Conservation (phyloP, 2,888 invertebrate genomes). For the Drosophila macrothrix region DNA sequence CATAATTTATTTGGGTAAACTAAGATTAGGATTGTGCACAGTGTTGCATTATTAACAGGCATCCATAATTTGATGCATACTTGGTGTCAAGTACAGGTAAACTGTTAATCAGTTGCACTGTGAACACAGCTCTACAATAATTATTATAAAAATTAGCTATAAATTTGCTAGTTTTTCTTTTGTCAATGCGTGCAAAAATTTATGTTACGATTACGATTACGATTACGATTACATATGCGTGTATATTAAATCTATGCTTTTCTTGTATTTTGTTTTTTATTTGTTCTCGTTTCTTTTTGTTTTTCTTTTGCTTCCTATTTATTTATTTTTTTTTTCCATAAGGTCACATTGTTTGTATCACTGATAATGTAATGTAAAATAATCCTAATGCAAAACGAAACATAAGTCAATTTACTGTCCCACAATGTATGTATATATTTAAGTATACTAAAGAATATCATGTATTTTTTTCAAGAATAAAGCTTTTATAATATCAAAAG, state of each 20-base stretch:
- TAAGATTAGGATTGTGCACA: conserved; percentile 39
- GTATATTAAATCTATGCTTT: conserved; percentile 44
- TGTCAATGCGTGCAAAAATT: conserved; percentile 75
- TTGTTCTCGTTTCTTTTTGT: conserved; percentile 24
- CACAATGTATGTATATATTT: conserved; percentile 19
- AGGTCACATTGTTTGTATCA: conserved; percentile 85
- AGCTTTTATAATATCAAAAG: conserved; percentile 55
- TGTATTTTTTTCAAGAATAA: conserved; percentile 56
- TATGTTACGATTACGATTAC: conserved; percentile 37
- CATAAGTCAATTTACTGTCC: conserved; percentile 30
- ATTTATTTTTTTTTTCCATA: conserved; percentile 74
- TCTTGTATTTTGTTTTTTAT: conserved; percentile 28
- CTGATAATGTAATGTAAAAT: conserved; percentile 79
- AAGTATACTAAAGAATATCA: conserved; percentile 21
- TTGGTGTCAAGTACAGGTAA: background rate
- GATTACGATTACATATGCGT: conserved; percentile 21
- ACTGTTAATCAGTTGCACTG: conserved; percentile 40
- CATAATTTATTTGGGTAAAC: conserved; percentile 39
- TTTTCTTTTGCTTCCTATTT: conserved; percentile 50
- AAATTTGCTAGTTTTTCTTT: conserved; percentile 58
- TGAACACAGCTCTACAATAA: conserved; percentile 22
- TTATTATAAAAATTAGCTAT: conserved; percentile 64
- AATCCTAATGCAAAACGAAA: conserved; percentile 39
- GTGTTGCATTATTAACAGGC: conserved; percentile 18
- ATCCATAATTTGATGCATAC: conserved; percentile 1